Conservation (phyloP, 2,888 invertebrate species). For the Silvanus unidentatus region DNA sequence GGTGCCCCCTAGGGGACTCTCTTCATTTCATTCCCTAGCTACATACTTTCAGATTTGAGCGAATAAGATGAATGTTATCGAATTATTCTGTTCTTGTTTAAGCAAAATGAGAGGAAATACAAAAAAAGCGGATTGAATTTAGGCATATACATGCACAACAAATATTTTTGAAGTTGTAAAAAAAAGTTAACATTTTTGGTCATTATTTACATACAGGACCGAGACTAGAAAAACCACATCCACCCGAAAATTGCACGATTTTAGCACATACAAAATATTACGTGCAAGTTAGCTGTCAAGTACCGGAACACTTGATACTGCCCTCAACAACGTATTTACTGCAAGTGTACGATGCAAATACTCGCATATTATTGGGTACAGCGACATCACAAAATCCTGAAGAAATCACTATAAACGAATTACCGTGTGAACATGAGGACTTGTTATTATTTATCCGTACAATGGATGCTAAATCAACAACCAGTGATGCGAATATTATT, state of each 20-base stretch:
- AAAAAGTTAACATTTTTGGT: too few relatives aligned
- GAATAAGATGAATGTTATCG: too few relatives aligned
- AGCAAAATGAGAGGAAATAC: too few relatives aligned
- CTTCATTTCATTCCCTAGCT: too few relatives aligned
- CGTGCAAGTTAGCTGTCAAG: slow-evolving; percentile 48
- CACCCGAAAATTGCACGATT: slow-evolving; percentile 52
- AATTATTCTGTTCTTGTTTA: too few relatives aligned
- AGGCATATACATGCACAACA: too few relatives aligned
- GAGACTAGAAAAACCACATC: slow-evolving; percentile 37
- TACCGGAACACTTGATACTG: slow-evolving; percentile 36
- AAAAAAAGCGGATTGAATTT: too few relatives aligned
- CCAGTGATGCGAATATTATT: slow-evolving; percentile 51
- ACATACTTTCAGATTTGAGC: too few relatives aligned
- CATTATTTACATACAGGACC: too few relatives aligned
- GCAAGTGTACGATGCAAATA: slow-evolving; percentile 51
- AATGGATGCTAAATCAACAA: slow-evolving; percentile 47
- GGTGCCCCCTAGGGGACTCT: too few relatives aligned
- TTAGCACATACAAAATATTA: slow-evolving; percentile 45
- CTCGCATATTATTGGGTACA: slow-evolving; percentile 48
- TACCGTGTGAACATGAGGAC: slow-evolving; percentile 43
- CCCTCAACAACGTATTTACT: slow-evolving; percentile 46
- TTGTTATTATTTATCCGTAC: slow-evolving; percentile 50
- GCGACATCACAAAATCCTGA: slow-evolving; percentile 48
- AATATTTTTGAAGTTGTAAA: too few relatives aligned
- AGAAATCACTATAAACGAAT: slow-evolving; percentile 46